These are phyloP conservation scores for Drosophila athabasca DNA, from an alignment of 1,140 invertebrate species.

Conservation along the genomic window DNA sequence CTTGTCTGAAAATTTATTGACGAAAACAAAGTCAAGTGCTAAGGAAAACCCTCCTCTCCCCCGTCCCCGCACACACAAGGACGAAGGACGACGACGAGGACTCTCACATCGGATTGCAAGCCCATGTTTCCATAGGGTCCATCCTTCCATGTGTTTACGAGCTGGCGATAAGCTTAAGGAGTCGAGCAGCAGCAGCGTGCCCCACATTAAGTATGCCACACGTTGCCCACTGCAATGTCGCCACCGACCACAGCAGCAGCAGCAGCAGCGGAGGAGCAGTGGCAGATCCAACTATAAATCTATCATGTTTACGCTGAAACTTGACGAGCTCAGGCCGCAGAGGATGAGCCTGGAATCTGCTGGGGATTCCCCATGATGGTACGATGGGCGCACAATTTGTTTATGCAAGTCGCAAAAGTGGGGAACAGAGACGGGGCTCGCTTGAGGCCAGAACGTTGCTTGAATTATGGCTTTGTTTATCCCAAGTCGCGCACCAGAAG, in stretches of 20 bases:
- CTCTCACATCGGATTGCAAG: slow-evolving; percentile 51
- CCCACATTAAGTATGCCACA: slow-evolving; percentile 67
- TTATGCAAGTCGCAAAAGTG: slow-evolving; percentile 62
- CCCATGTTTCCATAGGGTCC: slow-evolving; percentile 38
- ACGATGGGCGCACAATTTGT: slow-evolving; percentile 72
- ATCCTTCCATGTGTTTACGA: slow-evolving; percentile 68
- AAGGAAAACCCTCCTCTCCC: slow-evolving; percentile 29
- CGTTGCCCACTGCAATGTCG: slow-evolving; percentile 67
- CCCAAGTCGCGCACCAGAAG: slow-evolving; percentile 59
- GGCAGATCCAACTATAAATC: slow-evolving; percentile 73
- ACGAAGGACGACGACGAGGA: too few species aligned
- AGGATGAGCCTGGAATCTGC: slow-evolving; percentile 13
- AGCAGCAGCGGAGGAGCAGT: slow-evolving; percentile 23
- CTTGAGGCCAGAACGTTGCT: slow-evolving; percentile 68
- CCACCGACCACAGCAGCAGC: slow-evolving; percentile 20
- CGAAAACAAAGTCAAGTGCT: slow-evolving; percentile 76
- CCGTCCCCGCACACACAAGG: not conserved
- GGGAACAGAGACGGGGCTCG: too few species aligned
- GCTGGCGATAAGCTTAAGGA: slow-evolving; percentile 67
- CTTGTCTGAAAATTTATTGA: slow-evolving; percentile 71
- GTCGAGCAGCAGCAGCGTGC: slow-evolving; percentile 12
- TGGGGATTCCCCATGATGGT: slow-evolving; percentile 2
- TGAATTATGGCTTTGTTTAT: slow-evolving; percentile 81
- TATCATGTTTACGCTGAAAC: slow-evolving; percentile 74
- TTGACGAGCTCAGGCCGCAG: slow-evolving; percentile 62